Evolutionary conservation across 1,140 invertebrate species (phyloP).

Genomic region (Chelonus insularis): DNA sequence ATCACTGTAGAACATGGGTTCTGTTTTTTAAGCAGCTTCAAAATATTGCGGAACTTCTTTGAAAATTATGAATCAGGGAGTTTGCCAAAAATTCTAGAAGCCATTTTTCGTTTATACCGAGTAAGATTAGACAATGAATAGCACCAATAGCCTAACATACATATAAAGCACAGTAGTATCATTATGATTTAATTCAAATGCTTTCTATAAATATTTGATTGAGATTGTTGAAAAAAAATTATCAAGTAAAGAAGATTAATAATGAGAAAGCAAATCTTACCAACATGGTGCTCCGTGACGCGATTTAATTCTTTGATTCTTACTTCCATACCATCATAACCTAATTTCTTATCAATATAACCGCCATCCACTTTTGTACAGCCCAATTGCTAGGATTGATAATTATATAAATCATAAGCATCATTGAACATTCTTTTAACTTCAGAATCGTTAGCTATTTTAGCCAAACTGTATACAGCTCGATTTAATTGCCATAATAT

Average conservation of each 20-base stretch:
- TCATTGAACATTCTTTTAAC: slow-evolving; percentile 66
- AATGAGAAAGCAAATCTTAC: no score
- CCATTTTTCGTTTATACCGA: slow-evolving; percentile 81
- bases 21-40: slow-evolving; percentile 72
- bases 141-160: slow-evolving; percentile 79
- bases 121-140: slow-evolving; percentile 76
- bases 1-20: slow-evolving; percentile 81
- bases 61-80: slow-evolving; percentile 76
- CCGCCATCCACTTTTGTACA: slow-evolving; percentile 83
- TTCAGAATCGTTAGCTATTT: slow-evolving; percentile 61
- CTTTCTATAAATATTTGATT: slow-evolving; percentile 70
- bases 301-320: slow-evolving; percentile 71
- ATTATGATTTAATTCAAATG: slow-evolving; percentile 76
- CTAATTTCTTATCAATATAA: slow-evolving; percentile 73
- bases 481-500: slow-evolving; percentile 74
- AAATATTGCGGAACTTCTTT: slow-evolving; percentile 82
- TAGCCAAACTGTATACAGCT: slow-evolving; percentile 74
- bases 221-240: no score
- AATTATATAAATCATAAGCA: slow-evolving; percentile 66
- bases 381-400: slow-evolving; percentile 69
- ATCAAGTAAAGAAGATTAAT: no score
- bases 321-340: slow-evolving; percentile 71
- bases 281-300: slow-evolving; percentile 76
- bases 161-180: slow-evolving; percentile 79
- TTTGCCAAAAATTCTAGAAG: slow-evolving; percentile 70